Conservation (phyloP, 2,113 vertebrate species). For the Protomyctophum bolini region DNA sequence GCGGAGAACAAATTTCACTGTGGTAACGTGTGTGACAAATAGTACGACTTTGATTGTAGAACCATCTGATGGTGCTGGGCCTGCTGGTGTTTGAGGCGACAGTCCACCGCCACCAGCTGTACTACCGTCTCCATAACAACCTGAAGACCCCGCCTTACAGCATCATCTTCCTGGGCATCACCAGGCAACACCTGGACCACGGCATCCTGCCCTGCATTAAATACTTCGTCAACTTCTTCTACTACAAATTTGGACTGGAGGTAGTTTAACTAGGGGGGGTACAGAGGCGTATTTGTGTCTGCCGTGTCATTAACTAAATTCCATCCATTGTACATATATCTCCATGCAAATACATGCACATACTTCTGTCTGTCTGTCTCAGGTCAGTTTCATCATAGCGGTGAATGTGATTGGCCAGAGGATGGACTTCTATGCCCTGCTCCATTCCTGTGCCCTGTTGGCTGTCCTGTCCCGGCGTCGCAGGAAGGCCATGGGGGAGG, state of each 20-base stretch:
- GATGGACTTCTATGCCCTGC: slow-evolving; percentile 79
- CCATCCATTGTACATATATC: no score
- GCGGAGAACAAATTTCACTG: no score
- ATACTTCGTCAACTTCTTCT: slow-evolving; percentile 79
- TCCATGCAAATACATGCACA: no score
- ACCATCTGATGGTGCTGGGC: slow-evolving; percentile 72
- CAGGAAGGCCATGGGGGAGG: slow-evolving; percentile 83
- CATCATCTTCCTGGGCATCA: slow-evolving; percentile 65
- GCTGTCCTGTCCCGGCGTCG: slow-evolving; percentile 70
- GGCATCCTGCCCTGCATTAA: slow-evolving; percentile 69
- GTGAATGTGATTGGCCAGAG: slow-evolving; percentile 77
- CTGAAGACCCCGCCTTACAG: slow-evolving; percentile 61
- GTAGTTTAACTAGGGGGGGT: slow-evolving; percentile 39
- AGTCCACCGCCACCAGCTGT: slow-evolving; percentile 67
- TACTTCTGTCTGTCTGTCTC: no score
- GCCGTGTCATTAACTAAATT: no score
- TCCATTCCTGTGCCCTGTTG: slow-evolving; percentile 74
- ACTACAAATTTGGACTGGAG: slow-evolving; percentile 83
- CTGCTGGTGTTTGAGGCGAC: slow-evolving; percentile 74
- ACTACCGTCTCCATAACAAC: slow-evolving; percentile 62
- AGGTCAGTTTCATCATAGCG: slow-evolving; percentile 70
- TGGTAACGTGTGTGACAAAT: no score
- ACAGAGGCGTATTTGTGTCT: no score
- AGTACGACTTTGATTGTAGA: slow-evolving; percentile 56
- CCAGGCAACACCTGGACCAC: slow-evolving; percentile 65